Percentiles rank a stretch among this genome's conserved stretches.
These are phyloP conservation scores for Syngnathus floridae DNA, from an alignment of 2,113 vertebrate genomes.

Conservation along the genomic window DNA sequence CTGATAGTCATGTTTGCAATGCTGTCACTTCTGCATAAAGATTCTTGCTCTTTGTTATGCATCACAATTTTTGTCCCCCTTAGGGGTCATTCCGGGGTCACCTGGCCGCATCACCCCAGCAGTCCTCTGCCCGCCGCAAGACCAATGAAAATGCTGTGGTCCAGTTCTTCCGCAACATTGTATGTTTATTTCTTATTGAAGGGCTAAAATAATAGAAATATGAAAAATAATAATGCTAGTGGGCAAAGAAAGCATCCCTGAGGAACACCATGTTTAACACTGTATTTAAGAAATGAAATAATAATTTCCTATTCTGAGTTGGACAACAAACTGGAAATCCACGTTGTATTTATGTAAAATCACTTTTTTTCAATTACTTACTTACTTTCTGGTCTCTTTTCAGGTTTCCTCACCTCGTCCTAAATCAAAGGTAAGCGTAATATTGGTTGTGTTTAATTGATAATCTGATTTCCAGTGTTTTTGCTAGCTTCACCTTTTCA, in stretches of 20 bases:
- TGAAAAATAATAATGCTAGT: not conserved
- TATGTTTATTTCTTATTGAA: constrained; percentile 64
- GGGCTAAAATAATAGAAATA: not conserved
- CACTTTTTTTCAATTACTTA: constrained; percentile 17
- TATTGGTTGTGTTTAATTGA: not conserved
- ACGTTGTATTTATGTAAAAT: not conserved
- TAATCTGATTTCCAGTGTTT: not conserved
- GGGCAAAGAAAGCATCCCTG: not conserved
- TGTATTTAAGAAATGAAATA: not conserved
- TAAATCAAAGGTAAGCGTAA: constrained; percentile 72
- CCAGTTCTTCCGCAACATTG: constrained; percentile 97
- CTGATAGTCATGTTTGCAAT: not conserved
- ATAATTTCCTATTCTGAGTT: no score
- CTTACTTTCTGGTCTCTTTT: constrained; percentile 26
- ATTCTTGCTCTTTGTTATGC: not conserved
- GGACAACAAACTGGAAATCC: no score
- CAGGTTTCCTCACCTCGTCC: constrained; percentile 73
- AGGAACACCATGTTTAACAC: not conserved
- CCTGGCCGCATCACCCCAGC: constrained; percentile 78
- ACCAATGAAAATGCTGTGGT: constrained; percentile 88
- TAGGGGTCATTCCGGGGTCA: constrained; percentile 75
- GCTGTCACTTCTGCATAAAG: not conserved
- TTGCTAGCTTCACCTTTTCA: not conserved
- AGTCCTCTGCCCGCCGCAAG: constrained; percentile 77
- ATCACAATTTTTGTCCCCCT: constrained; percentile 9